These are phyloP conservation scores for Spilogale gracilis DNA, from an alignment of 2,113 vertebrate species.

Conservation along the genomic window DNA sequence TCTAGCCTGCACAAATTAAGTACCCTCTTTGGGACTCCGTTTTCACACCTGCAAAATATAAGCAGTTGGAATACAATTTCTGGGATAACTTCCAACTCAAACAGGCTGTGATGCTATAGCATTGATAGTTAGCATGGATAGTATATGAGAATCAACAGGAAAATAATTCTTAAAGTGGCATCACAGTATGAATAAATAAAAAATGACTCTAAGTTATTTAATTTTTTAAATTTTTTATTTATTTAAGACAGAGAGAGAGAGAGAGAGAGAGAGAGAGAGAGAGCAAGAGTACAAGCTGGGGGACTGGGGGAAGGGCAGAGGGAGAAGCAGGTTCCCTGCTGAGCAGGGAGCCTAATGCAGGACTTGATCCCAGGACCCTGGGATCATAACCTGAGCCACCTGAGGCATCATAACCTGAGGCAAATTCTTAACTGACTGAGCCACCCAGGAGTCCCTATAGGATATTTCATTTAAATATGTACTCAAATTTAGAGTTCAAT, in stretches of 20 bases:
- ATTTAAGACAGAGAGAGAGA: background rate
- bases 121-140: background rate
- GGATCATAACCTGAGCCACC: background rate
- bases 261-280: background rate
- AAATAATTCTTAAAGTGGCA: background rate
- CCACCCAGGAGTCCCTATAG: background rate
- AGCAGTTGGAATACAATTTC: conserved; percentile 5
- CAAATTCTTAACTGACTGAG: background rate
- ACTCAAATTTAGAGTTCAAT: background rate
- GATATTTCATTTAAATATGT: background rate
- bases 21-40: background rate
- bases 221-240: background rate
- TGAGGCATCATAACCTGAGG: background rate
- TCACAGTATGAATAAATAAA: conserved; percentile 17
- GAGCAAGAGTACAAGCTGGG: background rate
- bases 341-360: background rate
- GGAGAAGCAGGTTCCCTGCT: background rate
- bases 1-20: background rate
- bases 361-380: background rate
- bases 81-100: background rate
- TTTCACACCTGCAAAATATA: conserved; percentile 39
- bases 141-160: background rate
- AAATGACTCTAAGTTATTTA: background rate
- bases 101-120: background rate
- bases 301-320: background rate